Evolutionary conservation across 1,140 invertebrate species (phyloP), one percentile per base, ranked within the genome.

Genomic region (Trichonephila clavipes): DNA sequence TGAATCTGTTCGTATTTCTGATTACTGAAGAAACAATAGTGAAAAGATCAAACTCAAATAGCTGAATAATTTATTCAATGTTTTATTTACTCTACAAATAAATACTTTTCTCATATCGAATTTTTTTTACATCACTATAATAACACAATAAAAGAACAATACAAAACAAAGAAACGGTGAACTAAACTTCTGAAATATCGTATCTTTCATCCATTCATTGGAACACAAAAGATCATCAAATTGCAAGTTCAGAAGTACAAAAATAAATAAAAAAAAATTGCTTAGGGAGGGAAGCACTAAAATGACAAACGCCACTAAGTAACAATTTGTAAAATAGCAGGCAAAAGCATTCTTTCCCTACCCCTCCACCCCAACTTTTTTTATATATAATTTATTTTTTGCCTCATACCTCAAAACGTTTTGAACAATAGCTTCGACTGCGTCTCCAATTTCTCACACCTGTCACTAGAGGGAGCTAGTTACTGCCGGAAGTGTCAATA

Each of bases 401-500:
- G 19, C 64, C 89, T 69, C 82, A 81, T 86, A 44, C 81, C 90
- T 59, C 77, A 92, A 92, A 92, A 62, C n/a, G 92, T 61, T 51
- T n/a, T 72, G 72, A 88, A 93, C 92, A 93, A 93, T 93, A 59
- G 92, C n/a, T 82, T 82, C 40, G 40, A 82, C 64, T 58, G 62
- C 83, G 83, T 93, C 92, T 93, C 92, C 83, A 81, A 93, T 93
- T 93, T 93, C 92, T 93, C 92, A 93, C 92, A 93, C 92, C 92
- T 93, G 92, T 93, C 92, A 93, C 92, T 86, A 93, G 92, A 93
- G 85, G 92, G 92, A 93, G 92, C 92, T 93, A 93, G 92, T 93
- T 93, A 93, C 86, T 82, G 87, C 92, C 92, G 92, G 92, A 93
- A 93, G 92, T 93, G 92, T 93, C 92, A 93, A 93, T 93, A 93